Percentiles rank a stretch among this genome's conserved stretches.
Conservation (phyloP, 2,113 vertebrate genomes). For the Struthidea cinerea region DNA sequence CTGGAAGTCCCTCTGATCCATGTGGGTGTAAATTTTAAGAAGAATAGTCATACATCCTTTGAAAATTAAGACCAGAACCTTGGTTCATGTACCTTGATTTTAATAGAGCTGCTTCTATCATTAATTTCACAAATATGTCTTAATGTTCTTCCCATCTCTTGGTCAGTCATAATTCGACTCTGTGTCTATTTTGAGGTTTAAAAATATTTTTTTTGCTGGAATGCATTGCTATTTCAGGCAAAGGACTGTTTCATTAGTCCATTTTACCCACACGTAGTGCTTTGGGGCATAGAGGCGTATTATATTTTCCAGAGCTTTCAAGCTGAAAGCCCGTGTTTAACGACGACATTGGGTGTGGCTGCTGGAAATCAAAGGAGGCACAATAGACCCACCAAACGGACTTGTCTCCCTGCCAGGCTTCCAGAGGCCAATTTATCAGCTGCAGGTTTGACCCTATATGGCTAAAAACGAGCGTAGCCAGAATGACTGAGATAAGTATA, state of each 20-base stretch:
- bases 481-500: slow-evolving; percentile 53
- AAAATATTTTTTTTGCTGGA: slow-evolving; percentile 19
- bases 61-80: background rate
- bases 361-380: slow-evolving; percentile 61
- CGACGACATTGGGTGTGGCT: slow-evolving; percentile 34
- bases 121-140: background rate
- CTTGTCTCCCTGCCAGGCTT: slow-evolving; percentile 58
- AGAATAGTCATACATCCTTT: background rate
- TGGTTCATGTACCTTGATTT: background rate
- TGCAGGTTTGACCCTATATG: slow-evolving; percentile 58
- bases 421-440: slow-evolving; percentile 57
- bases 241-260: slow-evolving; percentile 32
- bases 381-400: slow-evolving; percentile 39
- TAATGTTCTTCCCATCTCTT: background rate
- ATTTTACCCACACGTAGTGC: slow-evolving; percentile 17
- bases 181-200: slow-evolving; percentile 13
- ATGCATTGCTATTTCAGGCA: slow-evolving; percentile 4
- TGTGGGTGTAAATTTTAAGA: background rate
- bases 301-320: slow-evolving; percentile 60
- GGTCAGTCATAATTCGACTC: background rate
- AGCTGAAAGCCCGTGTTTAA: slow-evolving; percentile 47
- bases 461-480: slow-evolving; percentile 45
- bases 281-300: slow-evolving; percentile 1
- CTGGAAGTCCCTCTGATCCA: background rate
- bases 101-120: background rate